Conservation (phyloP, 2,797 vertebrate species). For the Dipus sagitta region DNA sequence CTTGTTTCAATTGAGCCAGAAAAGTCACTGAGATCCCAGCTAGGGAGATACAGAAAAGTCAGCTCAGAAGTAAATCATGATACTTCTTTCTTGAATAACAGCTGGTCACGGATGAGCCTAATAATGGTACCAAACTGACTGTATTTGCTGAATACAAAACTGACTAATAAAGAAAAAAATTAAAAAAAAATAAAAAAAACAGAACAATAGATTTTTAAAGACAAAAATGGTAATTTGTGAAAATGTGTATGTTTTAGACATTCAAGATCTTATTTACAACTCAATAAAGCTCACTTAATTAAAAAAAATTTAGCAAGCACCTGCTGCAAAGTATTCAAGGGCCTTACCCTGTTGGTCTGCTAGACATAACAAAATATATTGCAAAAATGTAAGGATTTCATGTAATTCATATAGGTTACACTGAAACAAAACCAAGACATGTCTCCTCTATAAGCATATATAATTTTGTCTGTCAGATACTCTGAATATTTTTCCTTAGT, state of each 20-base stretch:
- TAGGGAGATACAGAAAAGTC: background rate
- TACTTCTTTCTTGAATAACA: constrained; percentile 38
- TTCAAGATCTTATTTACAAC: too few relatives aligned
- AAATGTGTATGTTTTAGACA: too few relatives aligned
- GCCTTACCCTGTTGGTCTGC: background rate
- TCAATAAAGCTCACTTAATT: too few relatives aligned
- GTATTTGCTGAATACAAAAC: too few relatives aligned
- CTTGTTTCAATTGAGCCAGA: background rate
- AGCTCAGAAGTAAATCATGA: constrained; percentile 4
- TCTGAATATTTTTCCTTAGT: constrained; percentile 49
- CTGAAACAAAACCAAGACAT: constrained; percentile 34
- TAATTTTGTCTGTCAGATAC: constrained; percentile 52
- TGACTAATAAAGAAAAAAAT: too few relatives aligned
- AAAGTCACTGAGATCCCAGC: background rate
- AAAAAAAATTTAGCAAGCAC: background rate
- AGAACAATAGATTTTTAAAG: too few relatives aligned
- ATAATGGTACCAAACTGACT: too few relatives aligned
- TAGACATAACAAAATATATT: constrained; percentile 41
- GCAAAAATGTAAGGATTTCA: constrained; percentile 35
- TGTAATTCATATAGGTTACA: background rate
- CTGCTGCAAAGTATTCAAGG: background rate
- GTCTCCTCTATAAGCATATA: background rate
- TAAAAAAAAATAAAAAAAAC: too few relatives aligned
- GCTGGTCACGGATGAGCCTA: too few relatives aligned
- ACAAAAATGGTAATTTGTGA: too few relatives aligned